Evolutionary conservation across 2,113 vertebrate genomes (phyloP), one percentile per base, ranked within the genome.

Genomic region (Prietella phreatophila): DNA sequence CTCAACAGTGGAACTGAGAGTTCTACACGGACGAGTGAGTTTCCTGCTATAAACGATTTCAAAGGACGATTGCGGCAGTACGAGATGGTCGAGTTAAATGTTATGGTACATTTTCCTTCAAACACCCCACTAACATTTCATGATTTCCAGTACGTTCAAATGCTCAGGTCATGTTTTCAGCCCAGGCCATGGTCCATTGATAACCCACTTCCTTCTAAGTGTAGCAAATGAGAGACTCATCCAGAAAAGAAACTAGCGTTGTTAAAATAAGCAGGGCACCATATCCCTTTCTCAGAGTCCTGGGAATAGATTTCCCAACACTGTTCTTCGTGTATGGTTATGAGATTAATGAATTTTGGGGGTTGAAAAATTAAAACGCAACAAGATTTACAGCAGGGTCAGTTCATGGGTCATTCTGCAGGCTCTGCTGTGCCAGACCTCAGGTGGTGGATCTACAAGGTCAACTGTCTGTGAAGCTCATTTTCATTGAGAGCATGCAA

Each of bases 401-500:
- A 87, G 30, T 20, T 19, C 50, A 82, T 39, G 63, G 89, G 88
- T 89, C 86, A 90, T 33, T 56, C 61, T 67, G 63, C 75, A 83
- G 39, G 71, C 60, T 89, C 63, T 69, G 82, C 56, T 83, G 63
- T 90, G 84, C 65, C 86, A 83, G 78, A 89, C 73, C 78, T 89
- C 86, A 88, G 87, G 86, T 84, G 75, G 82, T 55, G 85, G 67
- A 56, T 67, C 83, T 73, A 83, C 82, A 86, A 81, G 89, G 78
- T 86, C 92, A 86, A 78, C 87, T 84, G 87, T 63, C 87, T 90
- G 87, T 85, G 84, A 92, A 89, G 90, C 87, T 90, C 61, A 89
- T 91, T 92, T 92, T 80, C 89, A 89, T 71, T 3, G 27, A 60
- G 89, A 86, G 79, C 85, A 61, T 63, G 85, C 85, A 84, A 73